phyloP scores from a whole-genome alignment of 2,797 vertebrate genomes.

The Gastrophryne carolinensis region DNA sequence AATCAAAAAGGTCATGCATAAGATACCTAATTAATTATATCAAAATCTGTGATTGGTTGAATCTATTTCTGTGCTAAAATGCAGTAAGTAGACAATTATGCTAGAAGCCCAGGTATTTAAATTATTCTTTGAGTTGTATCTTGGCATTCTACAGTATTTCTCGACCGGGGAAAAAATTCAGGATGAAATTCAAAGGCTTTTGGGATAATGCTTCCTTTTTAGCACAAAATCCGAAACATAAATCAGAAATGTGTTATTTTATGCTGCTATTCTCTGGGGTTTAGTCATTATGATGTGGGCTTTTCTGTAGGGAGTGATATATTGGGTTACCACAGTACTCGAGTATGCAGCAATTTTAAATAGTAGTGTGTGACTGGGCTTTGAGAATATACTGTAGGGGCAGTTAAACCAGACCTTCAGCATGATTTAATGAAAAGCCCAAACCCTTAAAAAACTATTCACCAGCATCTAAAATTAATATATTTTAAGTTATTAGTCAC shows the following conservation, averaged over 20 bases:
- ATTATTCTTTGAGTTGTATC: background rate
- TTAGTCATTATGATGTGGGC: background rate
- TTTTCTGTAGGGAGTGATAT: background rate
- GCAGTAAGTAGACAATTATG: no score
- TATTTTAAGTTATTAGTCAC: no score
- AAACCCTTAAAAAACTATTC: no score
- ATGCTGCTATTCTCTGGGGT: background rate
- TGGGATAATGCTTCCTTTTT: background rate
- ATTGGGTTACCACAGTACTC: background rate
- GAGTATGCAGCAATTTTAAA: background rate
- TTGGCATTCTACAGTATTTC: background rate
- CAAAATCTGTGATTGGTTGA: no score
- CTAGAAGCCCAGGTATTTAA: no score
- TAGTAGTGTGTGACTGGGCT: background rate
- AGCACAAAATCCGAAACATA: background rate
- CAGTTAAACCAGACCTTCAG: no score
- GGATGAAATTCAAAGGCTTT: background rate
- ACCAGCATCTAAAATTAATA: no score
- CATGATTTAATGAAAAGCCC: no score
- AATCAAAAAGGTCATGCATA: no score
- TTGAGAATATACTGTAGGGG: background rate
- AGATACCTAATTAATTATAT: no score
- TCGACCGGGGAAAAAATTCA: background rate
- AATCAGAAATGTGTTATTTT: background rate
- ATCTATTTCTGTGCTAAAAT: no score